Base-by-base conservation (phyloP, 2,113 vertebrate species). In the Zapus hudsonius region DNA sequence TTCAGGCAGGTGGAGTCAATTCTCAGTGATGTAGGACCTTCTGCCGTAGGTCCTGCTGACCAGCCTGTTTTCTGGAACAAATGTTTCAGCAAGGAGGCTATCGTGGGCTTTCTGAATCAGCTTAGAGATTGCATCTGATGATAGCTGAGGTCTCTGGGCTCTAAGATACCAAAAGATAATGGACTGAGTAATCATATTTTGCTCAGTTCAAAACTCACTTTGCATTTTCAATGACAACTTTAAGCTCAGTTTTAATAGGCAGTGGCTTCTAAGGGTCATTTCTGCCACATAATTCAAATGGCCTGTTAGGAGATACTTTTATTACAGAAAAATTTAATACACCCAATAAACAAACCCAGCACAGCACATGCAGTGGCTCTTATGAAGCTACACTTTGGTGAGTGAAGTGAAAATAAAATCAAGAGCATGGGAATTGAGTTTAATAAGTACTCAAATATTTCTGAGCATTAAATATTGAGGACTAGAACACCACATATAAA, bases 261-360 rank as follows among this genome's bases (percentile, higher is more conserved):
- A 78, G 38, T 95, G 27, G 4, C 70, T 92, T 92, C 47, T 47
- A 83, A 92, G 80, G 57, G 87, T 91, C 61, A 81, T 94, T 95
- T 93, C 25, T 94, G 20, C 29, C 31, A 73, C 90, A 5, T 38
- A 87, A 89, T 52, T 94, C 63, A 89, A 92, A 92, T 93, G 19
- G 61, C 13, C 55, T 80, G 33, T 92, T 90, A 59, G 2, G 52
- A 92, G 55, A 86, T 92, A 93, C 55, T 84, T 92, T 79, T 67
- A 79, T 87, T 94, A 27, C 42, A 89, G n/a, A 67, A 90, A 90
- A 90, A 92, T 47, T 80, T 64, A 85, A 42, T 84, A 61, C 7
- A 59, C n/a, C 13, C 27, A 59, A 61, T 73, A 89, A 92, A 66
- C 25, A 89, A 92, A 66, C 25, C 40, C 57, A 86, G 16, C 19